Conservation (phyloP, 1,140 invertebrate species). For the Listronotus bonariensis region DNA sequence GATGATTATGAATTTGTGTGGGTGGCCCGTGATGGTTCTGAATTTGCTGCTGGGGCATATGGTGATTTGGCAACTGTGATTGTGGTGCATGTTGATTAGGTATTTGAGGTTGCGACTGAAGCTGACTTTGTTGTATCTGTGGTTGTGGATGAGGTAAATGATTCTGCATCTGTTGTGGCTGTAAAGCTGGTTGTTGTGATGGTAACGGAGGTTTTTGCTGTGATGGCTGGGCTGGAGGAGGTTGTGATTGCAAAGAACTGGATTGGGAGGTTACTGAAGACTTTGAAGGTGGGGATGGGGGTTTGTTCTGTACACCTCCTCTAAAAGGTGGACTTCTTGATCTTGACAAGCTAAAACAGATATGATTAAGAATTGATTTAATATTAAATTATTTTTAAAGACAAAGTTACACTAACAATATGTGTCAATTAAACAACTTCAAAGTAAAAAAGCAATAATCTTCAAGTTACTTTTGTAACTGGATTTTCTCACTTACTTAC, state of each 20-base stretch:
- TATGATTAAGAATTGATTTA: neutral
- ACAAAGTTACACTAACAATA: conserved; percentile 3
- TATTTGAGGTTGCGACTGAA: conserved; percentile 6
- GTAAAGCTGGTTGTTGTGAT: neutral
- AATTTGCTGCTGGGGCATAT: too few relatives aligned
- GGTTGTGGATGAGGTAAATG: neutral
- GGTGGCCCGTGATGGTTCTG: too few relatives aligned
- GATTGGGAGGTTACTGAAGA: neutral
- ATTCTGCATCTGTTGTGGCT: conserved; percentile 6
- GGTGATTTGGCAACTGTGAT: neutral
- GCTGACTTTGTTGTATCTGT: conserved; percentile 9
- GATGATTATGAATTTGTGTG: too few relatives aligned
- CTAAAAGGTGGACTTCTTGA: conserved; percentile 22
- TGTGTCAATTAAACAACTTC: too few relatives aligned
- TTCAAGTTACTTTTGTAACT: too few relatives aligned
- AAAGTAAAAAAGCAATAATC: too few relatives aligned
- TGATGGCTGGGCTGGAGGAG: neutral
- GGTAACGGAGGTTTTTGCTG: neutral
- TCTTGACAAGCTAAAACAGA: conserved; percentile 17
- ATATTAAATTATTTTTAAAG: neutral
- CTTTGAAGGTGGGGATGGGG: conserved; percentile 11
- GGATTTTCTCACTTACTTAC: conserved; percentile 2
- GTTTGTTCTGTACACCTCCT: neutral
- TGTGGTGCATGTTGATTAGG: conserved; percentile 16
- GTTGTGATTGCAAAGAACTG: neutral